These are phyloP conservation scores for Chiloscyllium punctatum DNA, from an alignment of 2,797 vertebrate genomes.

Conservation along the genomic window DNA sequence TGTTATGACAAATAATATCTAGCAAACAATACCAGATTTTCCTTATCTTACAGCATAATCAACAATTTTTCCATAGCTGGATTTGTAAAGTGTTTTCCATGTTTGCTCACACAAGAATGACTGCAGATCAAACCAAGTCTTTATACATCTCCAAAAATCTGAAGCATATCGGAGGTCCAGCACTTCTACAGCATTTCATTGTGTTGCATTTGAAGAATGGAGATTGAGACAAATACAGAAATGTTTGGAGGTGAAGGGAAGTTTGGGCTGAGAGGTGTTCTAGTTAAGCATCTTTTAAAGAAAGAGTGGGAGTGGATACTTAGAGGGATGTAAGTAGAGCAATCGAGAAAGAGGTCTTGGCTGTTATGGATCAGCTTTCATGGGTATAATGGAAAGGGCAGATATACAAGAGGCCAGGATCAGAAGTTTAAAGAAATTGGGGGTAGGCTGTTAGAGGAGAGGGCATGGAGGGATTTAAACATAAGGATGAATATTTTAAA, in stretches of 20 bases:
- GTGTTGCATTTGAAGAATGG: background rate
- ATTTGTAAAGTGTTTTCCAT: background rate
- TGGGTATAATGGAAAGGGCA: background rate
- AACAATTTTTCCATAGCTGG: background rate
- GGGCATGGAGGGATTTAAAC: background rate
- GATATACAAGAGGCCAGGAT: background rate
- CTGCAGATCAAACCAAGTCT: background rate
- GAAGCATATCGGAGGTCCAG: too few relatives aligned
- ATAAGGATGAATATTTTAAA: background rate
- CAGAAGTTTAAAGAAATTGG: background rate
- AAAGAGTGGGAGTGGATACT: background rate
- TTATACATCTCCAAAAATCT: background rate
- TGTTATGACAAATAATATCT: background rate
- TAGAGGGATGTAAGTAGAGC: background rate
- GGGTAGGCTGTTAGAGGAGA: too few relatives aligned
- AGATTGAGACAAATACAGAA: background rate
- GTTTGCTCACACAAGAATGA: background rate
- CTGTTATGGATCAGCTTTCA: background rate
- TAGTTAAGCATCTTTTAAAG: background rate
- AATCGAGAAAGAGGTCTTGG: background rate
- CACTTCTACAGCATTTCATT: background rate
- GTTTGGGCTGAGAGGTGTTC: background rate
- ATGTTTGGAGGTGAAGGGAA: background rate
- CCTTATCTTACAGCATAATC: background rate
- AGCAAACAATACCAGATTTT: background rate